These are phyloP conservation scores for Sinohyriopsis cumingii DNA, from an alignment of 2,888 invertebrate species.

Conservation along the genomic window DNA sequence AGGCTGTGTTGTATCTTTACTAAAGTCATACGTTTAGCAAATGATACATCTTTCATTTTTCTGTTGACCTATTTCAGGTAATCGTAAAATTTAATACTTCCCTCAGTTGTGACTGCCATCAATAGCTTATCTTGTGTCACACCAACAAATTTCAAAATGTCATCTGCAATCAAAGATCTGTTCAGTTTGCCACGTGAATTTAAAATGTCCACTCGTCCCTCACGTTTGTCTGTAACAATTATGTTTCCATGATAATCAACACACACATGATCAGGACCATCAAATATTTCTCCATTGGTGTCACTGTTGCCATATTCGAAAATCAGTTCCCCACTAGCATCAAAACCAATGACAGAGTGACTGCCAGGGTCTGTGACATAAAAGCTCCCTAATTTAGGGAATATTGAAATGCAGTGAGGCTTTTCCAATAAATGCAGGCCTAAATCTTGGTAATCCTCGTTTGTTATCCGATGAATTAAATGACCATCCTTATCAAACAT, in stretches of 20 bases:
- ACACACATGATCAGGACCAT: constrained; percentile 59
- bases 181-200: constrained; percentile 52
- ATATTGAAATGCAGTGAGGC: constrained; percentile 52
- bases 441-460: constrained; percentile 52
- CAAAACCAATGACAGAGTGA: constrained; percentile 54
- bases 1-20: no score
- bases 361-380: constrained; percentile 58
- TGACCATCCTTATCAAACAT: constrained; percentile 51
- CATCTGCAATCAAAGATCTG: constrained; percentile 52
- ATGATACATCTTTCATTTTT: no score
- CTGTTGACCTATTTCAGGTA: constrained; percentile 28
- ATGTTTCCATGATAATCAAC: constrained; percentile 51
- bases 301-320: constrained; percentile 61
- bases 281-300: constrained; percentile 50
- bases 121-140: constrained; percentile 54
- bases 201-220: constrained; percentile 55
- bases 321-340: constrained; percentile 48
- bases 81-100: constrained; percentile 55
- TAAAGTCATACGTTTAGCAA: no score
- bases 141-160: constrained; percentile 54
- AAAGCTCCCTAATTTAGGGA: constrained; percentile 45
- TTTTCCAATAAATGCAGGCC: constrained; percentile 55
- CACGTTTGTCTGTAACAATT: constrained; percentile 59
- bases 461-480: constrained; percentile 51
- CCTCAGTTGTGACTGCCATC: constrained; percentile 53